Base-by-base conservation (phyloP, 2,797 vertebrate genomes). In the Takifugu rubripes region DNA sequence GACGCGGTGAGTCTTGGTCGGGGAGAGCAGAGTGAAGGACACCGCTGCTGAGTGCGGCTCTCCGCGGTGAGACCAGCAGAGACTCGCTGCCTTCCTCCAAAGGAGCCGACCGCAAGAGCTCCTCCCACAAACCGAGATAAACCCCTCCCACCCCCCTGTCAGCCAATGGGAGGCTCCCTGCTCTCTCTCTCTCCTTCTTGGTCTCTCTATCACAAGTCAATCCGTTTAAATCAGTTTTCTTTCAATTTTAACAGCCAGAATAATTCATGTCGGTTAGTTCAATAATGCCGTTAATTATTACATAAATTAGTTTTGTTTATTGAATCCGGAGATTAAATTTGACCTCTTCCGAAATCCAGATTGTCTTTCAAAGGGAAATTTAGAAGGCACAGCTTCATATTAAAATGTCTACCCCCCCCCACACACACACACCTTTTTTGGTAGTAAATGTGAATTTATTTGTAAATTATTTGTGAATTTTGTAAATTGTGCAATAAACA, bases 121-220 rank as follows among this genome's bases (percentile, higher is more conserved):
- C 52, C 66, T 25, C 77, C 65, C 68, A 52, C 14, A 27, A 29
- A 52, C 33, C 3, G 3, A 9, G 7, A 2, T 1, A 52, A 27
- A 14, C 43, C 56, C 77, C 64, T 0, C 16, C 5, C 16, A 9
- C 6, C 5, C 0, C 14, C 0, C 36, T 29, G n/a, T 25, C 56
- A 70, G 61, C 82, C 82, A 83, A 86, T 84, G 26, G 63, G 3
- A 65, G 61, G 14, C 10, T 54, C 17, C 7, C 2, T 42, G 5
- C 8, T 14, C 10, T 24, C 33, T 17, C 4, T 11, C 12, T 49
- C 49, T 21, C 21, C 9, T 52, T 17, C 15, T 27, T 29, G 44
- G 44, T 21, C 51, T 56, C 31, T 14, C 42, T 40, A 24, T 14
- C 51, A 26, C 21, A 21, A 1, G 21, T 21, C 21, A 21, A 21